Evolutionary conservation across 1,140 invertebrate genomes (phyloP).

Genomic region (Drosophila paulistorum): DNA sequence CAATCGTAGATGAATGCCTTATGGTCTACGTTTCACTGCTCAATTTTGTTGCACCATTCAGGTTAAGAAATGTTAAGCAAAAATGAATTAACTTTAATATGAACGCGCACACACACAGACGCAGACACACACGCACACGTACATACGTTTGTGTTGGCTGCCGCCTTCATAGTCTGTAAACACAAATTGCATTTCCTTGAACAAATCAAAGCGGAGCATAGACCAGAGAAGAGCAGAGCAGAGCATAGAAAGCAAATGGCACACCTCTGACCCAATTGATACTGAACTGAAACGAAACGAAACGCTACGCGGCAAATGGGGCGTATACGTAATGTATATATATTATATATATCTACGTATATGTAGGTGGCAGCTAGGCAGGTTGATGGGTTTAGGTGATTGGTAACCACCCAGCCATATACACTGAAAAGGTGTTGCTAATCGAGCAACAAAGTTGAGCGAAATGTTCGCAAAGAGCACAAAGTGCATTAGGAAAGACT

Average conservation of each 20-base stretch:
- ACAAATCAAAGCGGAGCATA: conserved; percentile 11
- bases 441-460: conserved; percentile 52
- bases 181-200: conserved; percentile 17
- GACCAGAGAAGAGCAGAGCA: background rate
- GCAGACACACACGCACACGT: background rate
- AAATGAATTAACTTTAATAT: conserved; percentile 10
- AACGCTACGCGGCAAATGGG: conserved; percentile 9
- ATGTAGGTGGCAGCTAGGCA: background rate
- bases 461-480: conserved; percentile 21
- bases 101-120: background rate
- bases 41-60: background rate
- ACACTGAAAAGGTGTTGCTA: conserved; percentile 48
- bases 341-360: background rate
- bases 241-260: background rate
- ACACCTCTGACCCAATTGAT: conserved; percentile 18
- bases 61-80: background rate
- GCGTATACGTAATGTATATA: conserved; percentile 14
- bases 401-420: background rate
- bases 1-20: no score
- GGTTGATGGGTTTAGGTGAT: background rate
- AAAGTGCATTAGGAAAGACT: conserved; percentile 33
- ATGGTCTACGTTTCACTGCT: background rate
- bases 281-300: background rate
- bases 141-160: background rate
- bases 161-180: conserved; percentile 11